Percentiles rank a stretch among this genome's conserved stretches.
Conservation (phyloP, 2,888 invertebrate species). For the Exephanes ischioxanthus region DNA sequence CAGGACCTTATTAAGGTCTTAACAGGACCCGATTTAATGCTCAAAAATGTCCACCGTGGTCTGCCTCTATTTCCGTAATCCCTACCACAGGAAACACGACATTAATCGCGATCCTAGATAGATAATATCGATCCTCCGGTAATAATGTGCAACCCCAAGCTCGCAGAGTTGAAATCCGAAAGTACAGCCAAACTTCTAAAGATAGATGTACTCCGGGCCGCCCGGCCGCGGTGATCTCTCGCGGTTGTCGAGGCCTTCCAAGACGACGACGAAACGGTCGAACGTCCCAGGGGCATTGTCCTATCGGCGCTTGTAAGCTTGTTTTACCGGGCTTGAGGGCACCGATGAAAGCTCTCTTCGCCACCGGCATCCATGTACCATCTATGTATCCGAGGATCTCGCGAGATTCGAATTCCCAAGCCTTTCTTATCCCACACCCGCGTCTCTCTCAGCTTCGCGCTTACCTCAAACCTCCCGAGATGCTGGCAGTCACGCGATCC, state of each 20-base stretch:
- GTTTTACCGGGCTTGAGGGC: conserved; percentile 16
- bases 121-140: conserved; percentile 22
- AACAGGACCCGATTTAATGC: no score
- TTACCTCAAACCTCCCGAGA: conserved; percentile 6
- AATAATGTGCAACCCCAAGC: background rate
- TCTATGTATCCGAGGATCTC: conserved; percentile 21
- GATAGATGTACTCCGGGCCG: conserved; percentile 17
- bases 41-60: no score
- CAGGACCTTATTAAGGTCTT: no score
- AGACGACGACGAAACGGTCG: conserved; percentile 71
- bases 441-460: background rate
- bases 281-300: conserved; percentile 73
- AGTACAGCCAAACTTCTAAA: conserved; percentile 30
- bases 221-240: conserved; percentile 7
- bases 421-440: conserved; percentile 21
- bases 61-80: no score
- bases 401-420: conserved; percentile 31
- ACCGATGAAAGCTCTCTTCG: conserved; percentile 24
- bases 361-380: conserved; percentile 21
- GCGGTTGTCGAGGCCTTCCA: conserved; percentile 31
- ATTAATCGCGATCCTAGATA: background rate
- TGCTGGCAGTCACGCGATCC: conserved; percentile 1
- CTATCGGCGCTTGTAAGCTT: conserved; percentile 51
- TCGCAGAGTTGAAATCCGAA: background rate
- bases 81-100: no score